A percentile compares a stretch with the other conserved stretches of the same genome.
Evolutionary conservation across 2,113 vertebrate genomes (phyloP).

Genomic region (Euleptes europaea): DNA sequence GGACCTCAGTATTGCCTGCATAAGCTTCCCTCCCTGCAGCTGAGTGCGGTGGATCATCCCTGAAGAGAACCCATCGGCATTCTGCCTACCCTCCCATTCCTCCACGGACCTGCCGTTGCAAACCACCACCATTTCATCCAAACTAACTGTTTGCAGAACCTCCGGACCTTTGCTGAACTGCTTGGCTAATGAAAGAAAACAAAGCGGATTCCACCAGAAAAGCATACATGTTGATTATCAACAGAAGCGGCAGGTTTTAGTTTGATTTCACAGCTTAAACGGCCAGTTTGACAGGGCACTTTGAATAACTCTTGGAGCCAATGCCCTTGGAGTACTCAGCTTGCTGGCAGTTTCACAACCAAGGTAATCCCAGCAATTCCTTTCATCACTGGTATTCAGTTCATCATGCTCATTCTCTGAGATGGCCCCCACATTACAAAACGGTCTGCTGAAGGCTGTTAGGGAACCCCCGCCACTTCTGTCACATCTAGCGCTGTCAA

Average conservation of each 20-base stretch:
- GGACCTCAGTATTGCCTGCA: background rate
- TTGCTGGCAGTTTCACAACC: too few relatives aligned
- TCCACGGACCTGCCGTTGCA: background rate
- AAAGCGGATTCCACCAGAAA: background rate
- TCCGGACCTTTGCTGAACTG: background rate
- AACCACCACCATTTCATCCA: background rate
- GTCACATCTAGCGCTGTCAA: too few relatives aligned
- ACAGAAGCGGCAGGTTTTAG: too few relatives aligned
- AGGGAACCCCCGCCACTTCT: too few relatives aligned
- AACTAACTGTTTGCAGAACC: constrained; percentile 17
- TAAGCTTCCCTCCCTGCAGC: background rate
- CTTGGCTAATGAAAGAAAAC: background rate
- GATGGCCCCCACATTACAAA: too few relatives aligned
- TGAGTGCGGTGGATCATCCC: background rate
- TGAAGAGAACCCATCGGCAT: background rate
- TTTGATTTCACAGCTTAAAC: background rate
- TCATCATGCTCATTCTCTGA: too few relatives aligned
- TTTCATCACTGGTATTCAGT: too few relatives aligned
- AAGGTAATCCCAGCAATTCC: too few relatives aligned
- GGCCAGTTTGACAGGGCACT: background rate
- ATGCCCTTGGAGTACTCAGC: too few relatives aligned
- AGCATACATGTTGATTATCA: background rate
- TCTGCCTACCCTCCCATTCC: background rate
- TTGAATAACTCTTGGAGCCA: background rate
- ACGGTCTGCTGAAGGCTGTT: too few relatives aligned